Base-by-base conservation (phyloP, 2,888 invertebrate genomes). In the Watsonalla binaria region DNA sequence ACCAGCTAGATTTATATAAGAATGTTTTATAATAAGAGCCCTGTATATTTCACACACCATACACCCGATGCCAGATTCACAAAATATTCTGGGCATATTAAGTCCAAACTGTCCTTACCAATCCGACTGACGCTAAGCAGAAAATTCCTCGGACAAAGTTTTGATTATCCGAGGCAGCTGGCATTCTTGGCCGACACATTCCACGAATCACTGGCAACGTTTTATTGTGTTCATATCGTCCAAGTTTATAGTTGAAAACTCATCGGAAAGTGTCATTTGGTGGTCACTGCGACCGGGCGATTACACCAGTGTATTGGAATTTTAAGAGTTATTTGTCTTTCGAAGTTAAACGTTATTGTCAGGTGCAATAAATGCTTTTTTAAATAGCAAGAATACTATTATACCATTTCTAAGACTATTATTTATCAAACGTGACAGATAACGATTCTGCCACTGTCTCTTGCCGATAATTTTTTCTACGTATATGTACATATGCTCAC, bases 111-210 rank as follows among this genome's bases (percentile, higher is more conserved):
- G 83, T 84, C 84, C 76, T 63, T 63, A 63, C 78, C 84, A 86
- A 81, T 82, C 78, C 76, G 67, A 73, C 79, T 81, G 86, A 86
- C 84, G 79, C 78, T 84, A 80, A 89, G 82, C 87, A 89, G 89
- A 89, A 90, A 90, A 90, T 90, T 86, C 86, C 87, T 70, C 74
- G 74, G 74, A 78, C 77, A 84, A 91, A 91, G 90, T 91, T 91
- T 91, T 90, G 91, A 91, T 91, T 91, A 90, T 90, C 86, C 84
- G 77, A 78, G 83, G 84, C 91, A 90, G 88, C 82, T 86, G 90
- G 85, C 90, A 86, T 89, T 88, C 89, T 84, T 84, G 77, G 70
- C 70, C 79, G 80, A 82, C 86, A 84, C 85, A 87, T 87, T 85
- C 82, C 76, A 62, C 72, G 77, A 75, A 80, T 84, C 78, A 73